Conservation (phyloP, 2,797 vertebrate species). For the Poecilia gillii region DNA sequence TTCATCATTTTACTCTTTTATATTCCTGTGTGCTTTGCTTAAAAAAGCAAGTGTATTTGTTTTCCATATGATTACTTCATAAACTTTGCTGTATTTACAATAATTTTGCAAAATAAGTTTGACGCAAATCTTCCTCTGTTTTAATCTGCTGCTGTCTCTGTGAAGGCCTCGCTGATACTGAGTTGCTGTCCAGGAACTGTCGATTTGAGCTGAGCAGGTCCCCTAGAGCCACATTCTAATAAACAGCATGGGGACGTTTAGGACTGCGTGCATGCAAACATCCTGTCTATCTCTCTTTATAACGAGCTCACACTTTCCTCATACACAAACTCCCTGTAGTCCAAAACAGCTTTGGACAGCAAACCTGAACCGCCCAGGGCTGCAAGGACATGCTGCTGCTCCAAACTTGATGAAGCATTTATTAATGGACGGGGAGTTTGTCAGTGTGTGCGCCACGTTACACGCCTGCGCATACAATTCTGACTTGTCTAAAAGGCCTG, state of each 20-base stretch:
- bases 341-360: conserved; percentile 70
- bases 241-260: conserved; percentile 55
- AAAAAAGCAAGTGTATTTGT: neutral
- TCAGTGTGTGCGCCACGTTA: conserved; percentile 40
- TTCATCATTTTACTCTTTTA: neutral
- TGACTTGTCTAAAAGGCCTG: conserved; percentile 35
- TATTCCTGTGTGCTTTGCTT: neutral
- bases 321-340: conserved; percentile 62
- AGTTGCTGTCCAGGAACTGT: conserved; percentile 62
- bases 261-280: conserved; percentile 37
- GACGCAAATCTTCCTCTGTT: neutral
- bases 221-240: conserved; percentile 67
- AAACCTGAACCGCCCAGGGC: conserved; percentile 59
- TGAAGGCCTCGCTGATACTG: conserved; percentile 9
- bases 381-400: conserved; percentile 65
- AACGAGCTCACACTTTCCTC: conserved; percentile 71
- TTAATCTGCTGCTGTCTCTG: neutral
- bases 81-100: neutral
- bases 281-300: conserved; percentile 50
- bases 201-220: conserved; percentile 37
- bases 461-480: conserved; percentile 23
- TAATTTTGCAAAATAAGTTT: neutral
- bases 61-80: neutral
- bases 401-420: conserved; percentile 61
- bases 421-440: conserved; percentile 54